These are phyloP conservation scores for Danio albolineatus DNA, from an alignment of 2,797 vertebrate genomes.

Conservation along the genomic window DNA sequence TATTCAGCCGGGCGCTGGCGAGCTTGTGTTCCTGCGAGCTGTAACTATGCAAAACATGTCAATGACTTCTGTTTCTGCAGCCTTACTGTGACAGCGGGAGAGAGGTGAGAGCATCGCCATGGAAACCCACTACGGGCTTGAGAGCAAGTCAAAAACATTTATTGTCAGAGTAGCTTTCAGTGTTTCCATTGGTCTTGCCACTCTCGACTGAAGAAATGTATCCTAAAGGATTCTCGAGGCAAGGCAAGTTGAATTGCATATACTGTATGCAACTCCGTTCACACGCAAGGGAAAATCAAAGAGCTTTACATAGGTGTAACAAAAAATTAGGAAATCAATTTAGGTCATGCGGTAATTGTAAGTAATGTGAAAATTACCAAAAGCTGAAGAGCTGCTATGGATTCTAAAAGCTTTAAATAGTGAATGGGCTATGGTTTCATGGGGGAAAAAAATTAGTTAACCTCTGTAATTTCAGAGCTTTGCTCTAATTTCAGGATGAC, in stretches of 20 bases:
- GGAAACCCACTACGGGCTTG: slow-evolving; percentile 57
- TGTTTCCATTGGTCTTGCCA: slow-evolving; percentile 47
- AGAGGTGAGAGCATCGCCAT: slow-evolving; percentile 64
- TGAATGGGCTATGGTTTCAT: slow-evolving; percentile 48
- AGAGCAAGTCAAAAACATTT: slow-evolving; percentile 57
- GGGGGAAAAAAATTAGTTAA: slow-evolving; percentile 4
- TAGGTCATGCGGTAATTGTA: background rate
- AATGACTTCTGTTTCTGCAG: slow-evolving; percentile 61
- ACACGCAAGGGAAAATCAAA: slow-evolving; percentile 1
- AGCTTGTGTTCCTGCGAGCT: slow-evolving; percentile 45
- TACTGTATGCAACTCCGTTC: background rate
- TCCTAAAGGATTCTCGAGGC: background rate
- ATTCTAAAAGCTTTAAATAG: slow-evolving; percentile 36
- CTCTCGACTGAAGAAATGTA: slow-evolving; percentile 19
- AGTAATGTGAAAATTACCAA: background rate
- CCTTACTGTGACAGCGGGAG: slow-evolving; percentile 57
- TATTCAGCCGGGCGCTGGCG: slow-evolving; percentile 37
- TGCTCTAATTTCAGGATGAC: slow-evolving; percentile 64
- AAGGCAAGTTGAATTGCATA: slow-evolving; percentile 17
- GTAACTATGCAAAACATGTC: slow-evolving; percentile 60
- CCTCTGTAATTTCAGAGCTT: slow-evolving; percentile 18
- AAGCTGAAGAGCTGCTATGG: slow-evolving; percentile 26
- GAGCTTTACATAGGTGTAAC: background rate
- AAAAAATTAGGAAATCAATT: slow-evolving; percentile 12
- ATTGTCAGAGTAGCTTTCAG: slow-evolving; percentile 52